Base-by-base conservation (phyloP, 2,797 vertebrate genomes). In the Miichthys miiuy region DNA sequence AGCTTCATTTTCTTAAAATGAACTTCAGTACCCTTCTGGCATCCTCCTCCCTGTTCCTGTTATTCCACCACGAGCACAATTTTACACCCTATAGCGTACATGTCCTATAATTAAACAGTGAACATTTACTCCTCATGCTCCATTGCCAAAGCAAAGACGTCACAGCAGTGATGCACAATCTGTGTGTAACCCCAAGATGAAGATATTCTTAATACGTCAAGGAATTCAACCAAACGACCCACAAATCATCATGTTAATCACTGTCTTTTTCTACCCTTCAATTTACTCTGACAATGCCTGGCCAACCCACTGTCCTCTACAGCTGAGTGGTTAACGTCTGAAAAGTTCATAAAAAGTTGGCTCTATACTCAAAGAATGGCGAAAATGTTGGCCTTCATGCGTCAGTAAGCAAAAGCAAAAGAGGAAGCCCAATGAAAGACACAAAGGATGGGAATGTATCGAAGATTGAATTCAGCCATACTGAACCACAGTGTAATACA, bases 51-150 rank as follows among this genome's bases (percentile, higher is more conserved):
- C 62, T 48, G 34, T 34, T 9, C 47, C 46, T 46, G 11, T 63
- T 57, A 77, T 44, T 67, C 25, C 9, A 78, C 69, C 72, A 77
- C 44, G 6, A 77, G 51, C 48, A 14, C 58, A 41, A 63, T 79
- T 73, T 71, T 25, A 61, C 20, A 16, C 1, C 47, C 11, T 72
- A 25, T 52, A 34, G 34, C 11, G 13, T 48, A 48, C 34, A 48
- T 64, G 46, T 62, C 18, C 65, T 20, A 48, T 66, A 76, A 87
- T 73, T 75, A 65, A 78, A 56, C 21, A 60, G 52, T 79, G 61
- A 80, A 64, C 55, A 64, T 77, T 62, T 81, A 18, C 27, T 61
- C 44, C 44, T 65, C 48, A 57, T 30, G 27, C 66, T 81, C 52
- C 20, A 61, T 4, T 14, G 7, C 21, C 50, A 51, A 75, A 61